Conservation (phyloP, 2,797 vertebrate genomes). For the Lateolabrax maculatus region DNA sequence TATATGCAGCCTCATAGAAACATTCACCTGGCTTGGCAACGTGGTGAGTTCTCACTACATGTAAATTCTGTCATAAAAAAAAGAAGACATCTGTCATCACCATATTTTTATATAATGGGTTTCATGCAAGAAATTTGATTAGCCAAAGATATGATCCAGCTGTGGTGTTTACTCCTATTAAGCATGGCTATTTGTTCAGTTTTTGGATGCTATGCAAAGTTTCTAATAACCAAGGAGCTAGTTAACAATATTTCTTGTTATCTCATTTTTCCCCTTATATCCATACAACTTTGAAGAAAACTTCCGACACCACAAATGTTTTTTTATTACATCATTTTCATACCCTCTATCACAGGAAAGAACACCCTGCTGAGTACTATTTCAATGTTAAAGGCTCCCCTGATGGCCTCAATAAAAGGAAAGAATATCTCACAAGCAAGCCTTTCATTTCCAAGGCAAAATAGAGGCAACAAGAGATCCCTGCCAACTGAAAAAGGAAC, state of each 20-base stretch:
- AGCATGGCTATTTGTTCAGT: conserved; percentile 53
- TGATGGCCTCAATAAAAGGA: conserved; percentile 55
- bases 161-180: conserved; percentile 51
- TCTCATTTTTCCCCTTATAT: conserved; percentile 2
- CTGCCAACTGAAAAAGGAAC: conserved; percentile 58
- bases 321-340: conserved; percentile 59
- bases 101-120: conserved; percentile 34
- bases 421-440: conserved; percentile 57
- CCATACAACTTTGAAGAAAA: conserved; percentile 54
- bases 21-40: conserved; percentile 54
- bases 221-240: conserved; percentile 43
- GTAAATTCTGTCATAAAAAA: conserved; percentile 32
- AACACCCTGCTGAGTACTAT: conserved; percentile 47
- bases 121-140: conserved; percentile 53
- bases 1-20: conserved; percentile 35
- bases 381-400: conserved; percentile 59
- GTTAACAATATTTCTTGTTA: conserved; percentile 25
- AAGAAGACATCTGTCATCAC: conserved; percentile 39
- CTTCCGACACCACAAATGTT: conserved; percentile 58
- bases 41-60: neutral
- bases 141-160: conserved; percentile 56
- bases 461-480: conserved; percentile 55
- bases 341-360: conserved; percentile 54
- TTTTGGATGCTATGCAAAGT: conserved; percentile 51
- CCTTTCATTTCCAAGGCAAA: conserved; percentile 68